Evolutionary conservation across 92 coral and sea anemone species (phyloP), one percentile per base, ranked within the genome.

Genomic region (Porites cylindrica): DNA sequence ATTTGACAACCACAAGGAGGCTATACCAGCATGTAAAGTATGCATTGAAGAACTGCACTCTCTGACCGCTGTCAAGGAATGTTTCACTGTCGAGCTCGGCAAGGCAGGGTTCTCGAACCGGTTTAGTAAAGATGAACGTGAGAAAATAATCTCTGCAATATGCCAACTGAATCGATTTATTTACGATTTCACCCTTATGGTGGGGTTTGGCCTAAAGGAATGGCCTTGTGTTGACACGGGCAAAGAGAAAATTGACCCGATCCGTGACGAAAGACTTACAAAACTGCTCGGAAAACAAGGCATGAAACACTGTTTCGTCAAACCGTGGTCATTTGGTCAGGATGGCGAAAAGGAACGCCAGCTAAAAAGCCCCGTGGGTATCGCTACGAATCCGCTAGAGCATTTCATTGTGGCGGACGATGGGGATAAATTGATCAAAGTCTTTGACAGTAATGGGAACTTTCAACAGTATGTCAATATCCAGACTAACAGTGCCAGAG

Each of bases 211-310:
- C 17, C 17, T 10, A 6, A 69, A 17, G 29, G 61, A 19, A 8
- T 19, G 61, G 81, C 81, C 81, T 43, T 8, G 58, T 76, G 23
- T 69, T 18, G 74, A 69, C 47, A 76, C 38, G 2, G 81, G 81
- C 17, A n/a, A 50, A 54, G 32, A 19, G 8, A 76, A 14, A n/a
- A 51, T 76, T 21, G 47, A 52, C 38, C 81, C 81, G 61, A 10
- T 56, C 16, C 61, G 61, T 56, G 61, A 56, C 61, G 61, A 56
- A 56, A 56, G 61, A 56, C 13, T 56, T 56, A 23, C 51, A 13
- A 58, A 29, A 58, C 13, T 21, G 14, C 14, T 77, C 21, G 23
- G 51, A 0, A 51, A 18, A 59, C 52, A n/a, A 20, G 77, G 77
- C 6, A 26, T 59, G 82, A 71, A 62, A 20, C 66, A 62, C 20